These are phyloP conservation scores for Psilanteris sp. DNA, from an alignment of 1,140 invertebrate species.

Conservation along the genomic window DNA sequence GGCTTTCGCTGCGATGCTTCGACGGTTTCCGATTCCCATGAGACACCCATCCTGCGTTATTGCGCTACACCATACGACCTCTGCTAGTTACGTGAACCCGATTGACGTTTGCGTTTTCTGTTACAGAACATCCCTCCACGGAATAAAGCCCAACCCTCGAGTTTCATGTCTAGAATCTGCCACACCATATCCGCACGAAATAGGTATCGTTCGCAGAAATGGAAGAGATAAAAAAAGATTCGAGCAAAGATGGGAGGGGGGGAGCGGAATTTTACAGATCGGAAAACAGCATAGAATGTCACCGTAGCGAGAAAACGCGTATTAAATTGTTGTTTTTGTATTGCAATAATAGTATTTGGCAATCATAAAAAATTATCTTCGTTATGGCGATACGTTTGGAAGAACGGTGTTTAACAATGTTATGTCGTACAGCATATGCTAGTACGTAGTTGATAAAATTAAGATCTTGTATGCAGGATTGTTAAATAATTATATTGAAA, in stretches of 20 bases:
- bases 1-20: slow-evolving; percentile 55
- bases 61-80: slow-evolving; percentile 54
- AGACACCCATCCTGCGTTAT: slow-evolving; percentile 53
- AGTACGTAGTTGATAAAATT: too few species aligned
- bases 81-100: slow-evolving; percentile 58
- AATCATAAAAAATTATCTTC: too few species aligned
- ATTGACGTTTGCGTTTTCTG: slow-evolving; percentile 74
- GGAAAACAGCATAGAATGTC: slow-evolving; percentile 3
- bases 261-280: slow-evolving; percentile 37
- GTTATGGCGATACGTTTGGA: too few species aligned
- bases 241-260: slow-evolving; percentile 26
- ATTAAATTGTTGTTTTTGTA: too few species aligned
- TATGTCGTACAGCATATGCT: too few species aligned
- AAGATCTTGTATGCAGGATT: too few species aligned
- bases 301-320: too few species aligned
- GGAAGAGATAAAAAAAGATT: slow-evolving; percentile 42
- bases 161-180: slow-evolving; percentile 71
- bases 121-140: slow-evolving; percentile 68
- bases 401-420: too few species aligned
- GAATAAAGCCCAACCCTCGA: slow-evolving; percentile 63
- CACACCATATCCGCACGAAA: slow-evolving; percentile 69
- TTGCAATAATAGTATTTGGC: too few species aligned
- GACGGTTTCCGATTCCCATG: slow-evolving; percentile 66
- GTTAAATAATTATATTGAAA: too few species aligned
- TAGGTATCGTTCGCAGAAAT: slow-evolving; percentile 67